Conservation (phyloP, 2,113 vertebrate species). For the Sylvilagus bachmani region DNA sequence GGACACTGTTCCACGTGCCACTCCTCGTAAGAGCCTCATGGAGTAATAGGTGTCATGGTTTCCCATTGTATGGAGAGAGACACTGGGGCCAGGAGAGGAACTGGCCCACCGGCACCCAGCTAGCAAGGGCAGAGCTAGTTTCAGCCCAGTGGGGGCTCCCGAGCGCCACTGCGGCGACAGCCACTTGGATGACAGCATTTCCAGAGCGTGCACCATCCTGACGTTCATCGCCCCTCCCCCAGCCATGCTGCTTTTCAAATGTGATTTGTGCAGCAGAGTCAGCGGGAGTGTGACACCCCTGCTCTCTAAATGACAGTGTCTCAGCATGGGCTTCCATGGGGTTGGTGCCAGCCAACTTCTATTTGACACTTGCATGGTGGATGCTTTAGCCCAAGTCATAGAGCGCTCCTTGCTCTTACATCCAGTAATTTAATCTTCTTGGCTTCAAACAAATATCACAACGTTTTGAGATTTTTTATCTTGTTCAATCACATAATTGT, state of each 20-base stretch:
- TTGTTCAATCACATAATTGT: not conserved
- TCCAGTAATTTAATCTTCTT: not conserved
- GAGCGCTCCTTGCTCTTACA: not conserved
- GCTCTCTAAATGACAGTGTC: not conserved
- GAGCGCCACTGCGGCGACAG: not conserved
- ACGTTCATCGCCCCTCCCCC: not conserved
- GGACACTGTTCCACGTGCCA: not conserved
- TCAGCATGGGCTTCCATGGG: not conserved
- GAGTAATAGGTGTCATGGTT: not conserved
- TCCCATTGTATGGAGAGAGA: not conserved
- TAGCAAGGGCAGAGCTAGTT: not conserved
- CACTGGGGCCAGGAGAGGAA: not conserved
- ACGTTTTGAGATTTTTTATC: not conserved
- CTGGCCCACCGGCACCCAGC: not conserved
- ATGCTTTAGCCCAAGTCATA: not conserved
- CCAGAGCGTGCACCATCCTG: not conserved
- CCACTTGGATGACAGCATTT: not conserved
- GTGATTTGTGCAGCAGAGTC: not conserved
- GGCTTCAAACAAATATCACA: constrained; percentile 10
- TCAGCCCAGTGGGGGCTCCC: not conserved
- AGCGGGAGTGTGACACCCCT: not conserved
- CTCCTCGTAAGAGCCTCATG: not conserved
- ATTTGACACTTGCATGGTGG: not conserved
- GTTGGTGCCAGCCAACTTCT: not conserved
- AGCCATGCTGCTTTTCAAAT: constrained; percentile 19